Base-by-base conservation (phyloP, 2,888 invertebrate species). In the Petrophora chlorosata region DNA sequence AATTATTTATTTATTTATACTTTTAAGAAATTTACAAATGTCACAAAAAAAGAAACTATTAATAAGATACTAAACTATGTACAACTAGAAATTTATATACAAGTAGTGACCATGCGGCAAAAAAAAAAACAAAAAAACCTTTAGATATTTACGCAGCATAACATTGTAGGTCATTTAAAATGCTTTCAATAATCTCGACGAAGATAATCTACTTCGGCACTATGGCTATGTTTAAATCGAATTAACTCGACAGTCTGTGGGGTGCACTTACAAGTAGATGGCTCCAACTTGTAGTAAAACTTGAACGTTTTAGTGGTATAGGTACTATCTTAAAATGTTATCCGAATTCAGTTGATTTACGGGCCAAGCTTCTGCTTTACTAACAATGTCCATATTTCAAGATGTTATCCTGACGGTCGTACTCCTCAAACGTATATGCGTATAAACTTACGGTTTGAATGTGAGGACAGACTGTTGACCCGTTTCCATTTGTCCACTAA, bases 191-290 rank as follows among this genome's bases (percentile, higher is more conserved):
- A 32, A 26, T 32, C 14, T 17, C 14, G 26, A 39, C 19, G 8
- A 39, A 45, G 10, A 13, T 25, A 45, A 45, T 38, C 33, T 33
- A n/a, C 13, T 25, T 13, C 17, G 12, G 10, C 8, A 2, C 19
- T 33, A 10, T 19, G n/a, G 17, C 1, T 17, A 19, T 7, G 28
- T 16, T 14, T 10, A 33, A 45, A 26, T 39, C 9, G 19, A 39
- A 39, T 45, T 14, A 45, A 28, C 16, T 45, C 8, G n/a, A 30
- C 16, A 23, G 10, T 36, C 25, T 23, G 29, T 3, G 35, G 19
- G 32, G 4, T 2, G 13, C 15, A 13, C 13, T 10, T 7, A 17
- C 9, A 10, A 19, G 8, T 8, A 33, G 29, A 19, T 33, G 19
- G 33, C 19, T 19, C n/a, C 17, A 19, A 10, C 12, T 16, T 15